Percentiles rank a stretch among this genome's conserved stretches.
Evolutionary conservation across 1,140 invertebrate genomes (phyloP).

Genomic region (Drosophila neocordata): DNA sequence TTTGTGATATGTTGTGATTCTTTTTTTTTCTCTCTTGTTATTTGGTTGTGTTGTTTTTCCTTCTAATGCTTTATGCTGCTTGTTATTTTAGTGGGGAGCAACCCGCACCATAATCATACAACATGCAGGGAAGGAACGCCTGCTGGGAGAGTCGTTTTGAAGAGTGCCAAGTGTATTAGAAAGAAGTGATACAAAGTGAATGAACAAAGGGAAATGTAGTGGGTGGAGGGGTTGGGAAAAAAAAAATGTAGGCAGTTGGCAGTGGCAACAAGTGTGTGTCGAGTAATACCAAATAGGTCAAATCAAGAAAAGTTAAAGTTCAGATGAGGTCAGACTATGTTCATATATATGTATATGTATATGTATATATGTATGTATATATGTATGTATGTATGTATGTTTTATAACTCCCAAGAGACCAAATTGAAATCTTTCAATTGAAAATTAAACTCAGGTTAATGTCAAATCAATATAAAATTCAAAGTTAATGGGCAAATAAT

Average conservation of each 20-base stretch:
- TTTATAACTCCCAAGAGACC: too few relatives aligned
- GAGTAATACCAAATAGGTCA: slow-evolving; percentile 8
- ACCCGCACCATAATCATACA: neutral
- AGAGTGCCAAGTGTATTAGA: slow-evolving; percentile 38
- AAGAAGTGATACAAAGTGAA: slow-evolving; percentile 1
- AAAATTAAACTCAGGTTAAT: too few relatives aligned
- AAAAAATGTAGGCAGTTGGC: neutral
- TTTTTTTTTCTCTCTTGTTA: neutral
- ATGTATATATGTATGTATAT: too few relatives aligned
- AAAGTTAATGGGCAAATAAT: too few relatives aligned
- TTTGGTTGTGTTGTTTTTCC: neutral
- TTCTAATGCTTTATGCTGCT: slow-evolving; percentile 2
- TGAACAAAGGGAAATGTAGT: neutral
- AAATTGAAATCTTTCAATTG: too few relatives aligned
- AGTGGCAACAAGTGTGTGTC: slow-evolving; percentile 41
- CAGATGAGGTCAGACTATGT: neutral
- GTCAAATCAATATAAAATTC: too few relatives aligned
- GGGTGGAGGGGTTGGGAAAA: neutral
- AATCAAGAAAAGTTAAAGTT: slow-evolving; percentile 8
- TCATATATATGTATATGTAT: neutral
- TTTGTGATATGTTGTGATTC: slow-evolving; percentile 2
- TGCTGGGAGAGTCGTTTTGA: slow-evolving; percentile 43
- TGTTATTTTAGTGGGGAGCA: neutral
- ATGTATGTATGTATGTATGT: too few relatives aligned
- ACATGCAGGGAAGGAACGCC: slow-evolving; percentile 14